phyloP scores from a whole-genome alignment of 2,888 invertebrate species.

The Ormyrus thymus region DNA sequence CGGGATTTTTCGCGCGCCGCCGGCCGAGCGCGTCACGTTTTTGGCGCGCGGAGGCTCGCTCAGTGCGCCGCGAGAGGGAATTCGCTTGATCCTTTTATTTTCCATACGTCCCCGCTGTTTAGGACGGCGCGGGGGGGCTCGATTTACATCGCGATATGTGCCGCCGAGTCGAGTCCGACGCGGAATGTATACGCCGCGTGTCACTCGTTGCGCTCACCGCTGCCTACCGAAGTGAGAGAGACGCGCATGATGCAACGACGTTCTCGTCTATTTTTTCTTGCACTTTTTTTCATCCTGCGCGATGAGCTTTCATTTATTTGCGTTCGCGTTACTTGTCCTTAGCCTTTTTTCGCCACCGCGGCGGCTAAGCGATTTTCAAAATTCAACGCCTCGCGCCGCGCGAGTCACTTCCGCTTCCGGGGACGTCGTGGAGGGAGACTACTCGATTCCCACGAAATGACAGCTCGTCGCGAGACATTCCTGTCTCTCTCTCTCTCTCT shows the following conservation, averaged over 20 bases:
- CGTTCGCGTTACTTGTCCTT: not conserved
- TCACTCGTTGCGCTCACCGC: not conserved
- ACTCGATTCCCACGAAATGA: slow-evolving; percentile 45
- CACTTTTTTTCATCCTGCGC: too few relatives aligned
- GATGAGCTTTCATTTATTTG: not conserved
- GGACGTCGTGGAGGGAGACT: not conserved
- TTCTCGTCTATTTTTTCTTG: too few relatives aligned
- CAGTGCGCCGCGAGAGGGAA: too few relatives aligned
- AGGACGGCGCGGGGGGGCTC: too few relatives aligned
- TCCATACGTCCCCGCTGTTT: too few relatives aligned
- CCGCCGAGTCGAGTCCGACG: not conserved
- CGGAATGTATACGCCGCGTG: not conserved
- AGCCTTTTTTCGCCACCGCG: not conserved
- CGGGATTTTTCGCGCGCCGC: not conserved
- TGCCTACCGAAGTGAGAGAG: not conserved
- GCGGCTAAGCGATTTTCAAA: slow-evolving; percentile 7
- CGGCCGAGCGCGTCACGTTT: too few relatives aligned
- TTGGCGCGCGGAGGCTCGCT: too few relatives aligned
- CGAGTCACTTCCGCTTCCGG: slow-evolving; percentile 41
- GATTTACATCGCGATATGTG: too few relatives aligned
- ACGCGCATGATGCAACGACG: not conserved
- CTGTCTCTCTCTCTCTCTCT: not conserved
- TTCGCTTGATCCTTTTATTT: too few relatives aligned
- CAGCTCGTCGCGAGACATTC: slow-evolving; percentile 16
- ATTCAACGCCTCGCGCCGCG: not conserved